Evolutionary conservation across 1,140 invertebrate species (phyloP).

Genomic region (Lineus longissimus): DNA sequence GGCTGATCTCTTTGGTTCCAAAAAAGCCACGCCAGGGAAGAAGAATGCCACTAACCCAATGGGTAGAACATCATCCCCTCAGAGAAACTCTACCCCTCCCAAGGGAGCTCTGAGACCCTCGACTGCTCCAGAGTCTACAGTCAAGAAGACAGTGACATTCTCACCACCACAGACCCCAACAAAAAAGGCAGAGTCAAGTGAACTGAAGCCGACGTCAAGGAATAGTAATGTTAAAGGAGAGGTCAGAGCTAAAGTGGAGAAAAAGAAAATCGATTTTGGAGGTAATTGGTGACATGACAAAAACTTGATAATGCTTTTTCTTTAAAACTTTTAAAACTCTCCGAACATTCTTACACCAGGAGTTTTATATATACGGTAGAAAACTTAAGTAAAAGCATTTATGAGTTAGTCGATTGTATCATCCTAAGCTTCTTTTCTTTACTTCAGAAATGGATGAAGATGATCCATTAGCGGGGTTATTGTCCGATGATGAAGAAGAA

Average conservation of each 20-base stretch:
- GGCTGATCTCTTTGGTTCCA: slow-evolving; percentile 42
- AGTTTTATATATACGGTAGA: too few species aligned
- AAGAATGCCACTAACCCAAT: neutral
- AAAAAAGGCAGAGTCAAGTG: neutral
- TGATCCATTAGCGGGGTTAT: slow-evolving; percentile 40
- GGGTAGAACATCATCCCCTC: too few species aligned
- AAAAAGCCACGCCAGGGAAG: neutral
- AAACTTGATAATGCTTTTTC: too few species aligned
- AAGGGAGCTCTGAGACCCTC: neutral
- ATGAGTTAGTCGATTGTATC: too few species aligned
- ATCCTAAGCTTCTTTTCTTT: neutral
- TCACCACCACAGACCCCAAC: neutral
- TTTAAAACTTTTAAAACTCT: too few species aligned
- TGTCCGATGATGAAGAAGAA: slow-evolving; percentile 39
- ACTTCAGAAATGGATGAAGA: slow-evolving; percentile 44
- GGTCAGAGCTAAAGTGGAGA: neutral
- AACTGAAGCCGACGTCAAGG: neutral
- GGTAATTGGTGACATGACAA: too few species aligned
- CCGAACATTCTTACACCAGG: too few species aligned
- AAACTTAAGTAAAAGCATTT: too few species aligned
- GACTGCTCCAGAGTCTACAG: neutral
- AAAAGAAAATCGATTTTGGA: slow-evolving; percentile 2
- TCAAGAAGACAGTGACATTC: neutral
- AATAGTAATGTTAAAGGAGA: neutral
- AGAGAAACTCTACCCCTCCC: too few species aligned